A percentile compares a stretch with the other conserved stretches of the same genome.
Evolutionary conservation across 2,888 invertebrate genomes (phyloP).

Genomic region (Nomada fabriciana): DNA sequence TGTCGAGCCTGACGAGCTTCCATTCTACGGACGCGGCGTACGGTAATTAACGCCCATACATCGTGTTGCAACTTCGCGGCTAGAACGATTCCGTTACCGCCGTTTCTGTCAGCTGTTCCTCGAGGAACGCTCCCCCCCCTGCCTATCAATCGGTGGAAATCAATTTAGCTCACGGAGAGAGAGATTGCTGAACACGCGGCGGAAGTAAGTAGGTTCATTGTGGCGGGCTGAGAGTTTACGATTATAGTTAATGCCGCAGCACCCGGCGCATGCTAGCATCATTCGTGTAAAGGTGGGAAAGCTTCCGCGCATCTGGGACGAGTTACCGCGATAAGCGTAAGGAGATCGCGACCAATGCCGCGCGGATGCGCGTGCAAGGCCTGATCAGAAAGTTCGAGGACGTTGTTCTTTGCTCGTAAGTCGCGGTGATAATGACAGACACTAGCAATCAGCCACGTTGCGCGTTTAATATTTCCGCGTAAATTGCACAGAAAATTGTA

Average conservation of each 20-base stretch:
- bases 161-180: slow-evolving; percentile 38
- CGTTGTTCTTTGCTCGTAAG: too few relatives aligned
- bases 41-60: slow-evolving; percentile 78
- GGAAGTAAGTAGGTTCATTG: slow-evolving; percentile 46
- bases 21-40: slow-evolving; percentile 75
- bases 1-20: slow-evolving; percentile 73
- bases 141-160: slow-evolving; percentile 43
- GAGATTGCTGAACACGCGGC: slow-evolving; percentile 28
- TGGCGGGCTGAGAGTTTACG: slow-evolving; percentile 31
- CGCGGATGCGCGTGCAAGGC: too few relatives aligned
- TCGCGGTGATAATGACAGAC: too few relatives aligned
- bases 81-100: slow-evolving; percentile 69
- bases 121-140: background rate
- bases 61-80: slow-evolving; percentile 51
- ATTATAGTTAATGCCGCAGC: slow-evolving; percentile 35
- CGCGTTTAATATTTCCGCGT: too few relatives aligned
- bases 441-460: background rate
- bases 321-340: slow-evolving; percentile 42
- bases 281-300: slow-evolving; percentile 42
- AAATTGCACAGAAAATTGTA: too few relatives aligned
- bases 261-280: slow-evolving; percentile 32
- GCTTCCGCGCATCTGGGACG: slow-evolving; percentile 44
- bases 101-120: slow-evolving; percentile 18
- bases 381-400: too few relatives aligned
- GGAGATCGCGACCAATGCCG: background rate